These are phyloP conservation scores for Pteria penguin DNA, from an alignment of 2,888 invertebrate species.

Conservation along the genomic window DNA sequence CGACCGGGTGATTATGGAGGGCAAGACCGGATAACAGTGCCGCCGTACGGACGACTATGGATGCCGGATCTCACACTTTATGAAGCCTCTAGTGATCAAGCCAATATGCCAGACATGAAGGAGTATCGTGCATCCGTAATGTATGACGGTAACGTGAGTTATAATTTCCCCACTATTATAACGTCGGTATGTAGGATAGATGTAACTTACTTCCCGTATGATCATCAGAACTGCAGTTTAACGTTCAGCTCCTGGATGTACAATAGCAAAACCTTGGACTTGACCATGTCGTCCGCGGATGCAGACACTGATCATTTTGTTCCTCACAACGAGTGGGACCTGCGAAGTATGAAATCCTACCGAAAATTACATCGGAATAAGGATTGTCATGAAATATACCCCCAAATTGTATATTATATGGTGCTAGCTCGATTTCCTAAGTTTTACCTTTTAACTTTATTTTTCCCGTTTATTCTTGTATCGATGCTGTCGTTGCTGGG, in stretches of 20 bases:
- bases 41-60: conserved; percentile 2
- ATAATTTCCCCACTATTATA: conserved; percentile 10
- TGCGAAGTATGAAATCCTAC: not conserved
- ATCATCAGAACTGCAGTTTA: conserved; percentile 14
- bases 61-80: conserved; percentile 17
- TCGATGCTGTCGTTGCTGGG: not conserved
- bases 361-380: not conserved
- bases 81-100: conserved; percentile 12
- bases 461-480: conserved; percentile 4
- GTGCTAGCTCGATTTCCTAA: not conserved
- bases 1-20: not conserved
- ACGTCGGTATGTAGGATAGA: not conserved
- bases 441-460: conserved; percentile 6
- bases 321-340: conserved; percentile 20
- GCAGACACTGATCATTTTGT: not conserved
- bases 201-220: conserved; percentile 18
- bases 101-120: conserved; percentile 9
- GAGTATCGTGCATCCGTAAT: conserved; percentile 5
- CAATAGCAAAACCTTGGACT: not conserved
- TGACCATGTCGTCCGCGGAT: not conserved
- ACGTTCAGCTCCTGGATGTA: conserved; percentile 22
- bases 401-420: not conserved
- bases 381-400: not conserved
- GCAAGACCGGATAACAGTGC: not conserved
- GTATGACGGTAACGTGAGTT: not conserved